Evolutionary conservation across 2,113 vertebrate species (phyloP), one percentile per base, ranked within the genome.

Genomic region (Balaenoptera acutorostrata): DNA sequence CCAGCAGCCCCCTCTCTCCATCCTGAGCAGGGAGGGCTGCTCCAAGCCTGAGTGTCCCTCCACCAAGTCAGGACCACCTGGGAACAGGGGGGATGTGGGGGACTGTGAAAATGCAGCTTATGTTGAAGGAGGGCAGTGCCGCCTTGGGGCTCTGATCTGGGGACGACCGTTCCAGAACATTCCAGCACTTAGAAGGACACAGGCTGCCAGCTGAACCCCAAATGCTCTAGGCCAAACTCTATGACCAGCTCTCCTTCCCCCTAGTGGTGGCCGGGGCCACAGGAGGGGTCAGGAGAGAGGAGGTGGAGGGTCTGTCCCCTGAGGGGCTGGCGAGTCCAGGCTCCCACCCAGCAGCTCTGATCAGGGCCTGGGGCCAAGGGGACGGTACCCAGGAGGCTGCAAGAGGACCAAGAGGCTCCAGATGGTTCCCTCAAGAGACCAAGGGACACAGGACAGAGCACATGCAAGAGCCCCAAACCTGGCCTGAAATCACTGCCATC

Each of bases 401-500:
- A 21, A 18, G 55, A 78, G 68, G 33, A 66, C 81, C 82, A 39
- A 8, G 11, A 39, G 36, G 13, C 18, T 11, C 55, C 72, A n/a
- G 33, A 6, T 0, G 8, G 55, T 7, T 1, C 41, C 72, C 18
- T 17, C n/a, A 0, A 52, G 8, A 31, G 20, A 61, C 80, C 71
- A 23, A 9, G n/a, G 75, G 33, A 44, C 75, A 57, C 2, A 8
- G 4, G 63, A 33, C 36, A 25, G 77, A 41, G 33, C 4, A 39
- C 49, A 13, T 2, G 2, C 21, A 21, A 9, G 23, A 78, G 36
- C 23, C 21, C 41, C 96, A 68, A 90, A 99, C 99, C 99, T 99
- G 99, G 95, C 97, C 99, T 99, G 95, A 98, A 98, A 49, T 99
- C 99, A 33, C 98, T 99, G 61, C 99, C 98, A 25, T 99, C 99